Conservation (phyloP, 2,113 vertebrate species). For the Todiramphus saurophagus region DNA sequence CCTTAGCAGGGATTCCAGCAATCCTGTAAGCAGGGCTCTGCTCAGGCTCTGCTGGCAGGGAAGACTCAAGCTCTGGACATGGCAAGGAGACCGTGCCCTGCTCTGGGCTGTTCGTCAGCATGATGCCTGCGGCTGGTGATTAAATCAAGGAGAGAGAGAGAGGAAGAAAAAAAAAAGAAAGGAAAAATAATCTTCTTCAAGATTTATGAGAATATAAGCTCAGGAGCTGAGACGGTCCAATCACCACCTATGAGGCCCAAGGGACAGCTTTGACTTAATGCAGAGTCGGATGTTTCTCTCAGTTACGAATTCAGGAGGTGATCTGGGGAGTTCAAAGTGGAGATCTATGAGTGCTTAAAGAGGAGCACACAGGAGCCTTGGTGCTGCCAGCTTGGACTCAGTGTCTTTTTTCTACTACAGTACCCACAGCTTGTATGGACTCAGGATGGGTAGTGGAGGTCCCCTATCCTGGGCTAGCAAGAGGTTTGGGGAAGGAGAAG, state of each 20-base stretch:
- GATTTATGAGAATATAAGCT: constrained; percentile 45
- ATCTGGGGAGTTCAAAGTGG: not conserved
- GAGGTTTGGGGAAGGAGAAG: not conserved
- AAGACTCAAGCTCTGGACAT: not conserved
- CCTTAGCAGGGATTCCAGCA: not conserved
- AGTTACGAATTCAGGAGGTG: constrained; percentile 15
- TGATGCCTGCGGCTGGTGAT: not conserved
- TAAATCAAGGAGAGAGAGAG: not conserved
- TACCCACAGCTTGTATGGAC: not conserved
- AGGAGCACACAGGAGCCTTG: not conserved
- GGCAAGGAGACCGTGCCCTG: not conserved
- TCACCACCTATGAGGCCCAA: constrained; percentile 18
- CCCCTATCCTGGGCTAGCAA: accelerated
- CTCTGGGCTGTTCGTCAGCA: not conserved
- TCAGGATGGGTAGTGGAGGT: not conserved
- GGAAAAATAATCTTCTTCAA: constrained; percentile 1
- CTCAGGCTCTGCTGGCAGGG: not conserved
- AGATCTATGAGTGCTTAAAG: not conserved
- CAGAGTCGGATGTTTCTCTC: not conserved
- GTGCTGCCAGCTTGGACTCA: not conserved
- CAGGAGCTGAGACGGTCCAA: not conserved
- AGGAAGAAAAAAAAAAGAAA: not conserved
- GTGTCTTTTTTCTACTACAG: not conserved
- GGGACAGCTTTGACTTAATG: constrained; percentile 39
- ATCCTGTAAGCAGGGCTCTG: not conserved